A percentile compares a stretch with the other conserved stretches of the same genome.
These are phyloP conservation scores for Mesorhabditis belari DNA, from an alignment of 2,888 invertebrate genomes.

Conservation along the genomic window DNA sequence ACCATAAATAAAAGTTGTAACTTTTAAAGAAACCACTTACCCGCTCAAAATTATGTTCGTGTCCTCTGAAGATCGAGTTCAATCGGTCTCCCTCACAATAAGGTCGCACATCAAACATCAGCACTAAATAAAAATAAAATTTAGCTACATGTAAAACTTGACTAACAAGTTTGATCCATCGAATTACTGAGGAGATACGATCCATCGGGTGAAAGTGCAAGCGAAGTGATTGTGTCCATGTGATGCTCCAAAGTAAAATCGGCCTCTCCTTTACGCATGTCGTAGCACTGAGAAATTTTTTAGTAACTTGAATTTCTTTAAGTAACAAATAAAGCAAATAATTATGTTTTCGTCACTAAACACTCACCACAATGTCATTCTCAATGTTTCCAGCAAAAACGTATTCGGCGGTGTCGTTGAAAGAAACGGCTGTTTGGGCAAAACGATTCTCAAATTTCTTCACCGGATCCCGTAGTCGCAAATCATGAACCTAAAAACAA, in stretches of 20 bases:
- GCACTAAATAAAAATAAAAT: constrained; percentile 57
- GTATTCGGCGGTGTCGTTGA: constrained; percentile 91
- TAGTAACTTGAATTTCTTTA: constrained; percentile 1
- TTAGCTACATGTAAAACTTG: background rate
- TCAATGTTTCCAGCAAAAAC: constrained; percentile 91
- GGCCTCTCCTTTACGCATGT: constrained; percentile 78
- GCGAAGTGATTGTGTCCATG: constrained; percentile 83
- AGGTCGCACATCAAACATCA: constrained; percentile 93
- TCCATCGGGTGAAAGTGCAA: constrained; percentile 69
- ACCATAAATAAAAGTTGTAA: background rate
- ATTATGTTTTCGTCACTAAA: background rate
- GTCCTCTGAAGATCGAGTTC: constrained; percentile 78
- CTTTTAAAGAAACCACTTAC: constrained; percentile 47
- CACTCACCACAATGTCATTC: constrained; percentile 76
- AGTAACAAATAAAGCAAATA: constrained; percentile 1
- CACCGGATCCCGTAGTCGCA: constrained; percentile 74
- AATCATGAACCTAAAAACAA: constrained; percentile 66
- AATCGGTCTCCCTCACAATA: constrained; percentile 88
- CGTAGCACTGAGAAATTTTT: constrained; percentile 69
- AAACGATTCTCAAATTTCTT: constrained; percentile 58
- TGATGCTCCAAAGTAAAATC: constrained; percentile 79
- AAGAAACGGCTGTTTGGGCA: constrained; percentile 74
- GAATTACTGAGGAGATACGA: constrained; percentile 82
- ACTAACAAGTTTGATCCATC: constrained; percentile 78
- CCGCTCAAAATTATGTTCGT: constrained; percentile 95